phyloP scores from a whole-genome alignment of 2,797 vertebrate species.

The Vespertilio murinus region DNA sequence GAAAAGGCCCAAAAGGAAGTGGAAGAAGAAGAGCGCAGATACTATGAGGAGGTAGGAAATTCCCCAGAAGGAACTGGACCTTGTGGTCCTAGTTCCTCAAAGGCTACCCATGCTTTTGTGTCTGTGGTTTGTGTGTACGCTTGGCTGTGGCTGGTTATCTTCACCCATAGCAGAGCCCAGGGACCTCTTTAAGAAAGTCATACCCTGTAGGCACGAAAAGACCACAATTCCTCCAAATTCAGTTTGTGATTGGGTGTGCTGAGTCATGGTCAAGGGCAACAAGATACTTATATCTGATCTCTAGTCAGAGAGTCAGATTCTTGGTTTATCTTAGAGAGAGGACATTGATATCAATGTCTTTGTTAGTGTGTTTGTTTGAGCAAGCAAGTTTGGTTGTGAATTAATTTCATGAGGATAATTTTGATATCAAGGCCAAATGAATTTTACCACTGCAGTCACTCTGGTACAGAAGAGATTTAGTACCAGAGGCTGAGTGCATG shows the following conservation, averaged over 20 bases:
- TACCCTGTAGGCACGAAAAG: neutral
- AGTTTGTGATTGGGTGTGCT: neutral
- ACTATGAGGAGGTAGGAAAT: conserved; percentile 93
- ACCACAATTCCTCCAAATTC: neutral
- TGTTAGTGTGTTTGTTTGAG: neutral
- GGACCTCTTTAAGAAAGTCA: neutral
- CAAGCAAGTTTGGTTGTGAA: neutral
- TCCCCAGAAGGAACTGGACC: neutral
- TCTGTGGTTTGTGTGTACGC: rapidly evolving
- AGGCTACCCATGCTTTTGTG: neutral
- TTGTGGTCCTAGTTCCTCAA: neutral
- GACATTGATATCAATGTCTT: neutral
- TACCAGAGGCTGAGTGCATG: neutral
- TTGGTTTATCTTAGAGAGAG: neutral
- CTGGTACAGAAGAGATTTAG: neutral
- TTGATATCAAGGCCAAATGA: neutral
- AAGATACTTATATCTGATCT: neutral
- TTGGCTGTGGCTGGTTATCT: neutral
- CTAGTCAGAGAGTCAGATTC: neutral
- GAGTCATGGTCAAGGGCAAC: neutral
- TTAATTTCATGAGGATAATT: neutral
- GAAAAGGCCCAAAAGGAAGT: conserved; percentile 97
- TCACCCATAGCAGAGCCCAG: neutral
- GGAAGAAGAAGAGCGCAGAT: conserved; percentile 95
- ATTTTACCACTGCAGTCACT: neutral